Percentiles rank a stretch among this genome's conserved stretches.
phyloP scores from a whole-genome alignment of 2,888 invertebrate species.

The Ypsolopha sequella region DNA sequence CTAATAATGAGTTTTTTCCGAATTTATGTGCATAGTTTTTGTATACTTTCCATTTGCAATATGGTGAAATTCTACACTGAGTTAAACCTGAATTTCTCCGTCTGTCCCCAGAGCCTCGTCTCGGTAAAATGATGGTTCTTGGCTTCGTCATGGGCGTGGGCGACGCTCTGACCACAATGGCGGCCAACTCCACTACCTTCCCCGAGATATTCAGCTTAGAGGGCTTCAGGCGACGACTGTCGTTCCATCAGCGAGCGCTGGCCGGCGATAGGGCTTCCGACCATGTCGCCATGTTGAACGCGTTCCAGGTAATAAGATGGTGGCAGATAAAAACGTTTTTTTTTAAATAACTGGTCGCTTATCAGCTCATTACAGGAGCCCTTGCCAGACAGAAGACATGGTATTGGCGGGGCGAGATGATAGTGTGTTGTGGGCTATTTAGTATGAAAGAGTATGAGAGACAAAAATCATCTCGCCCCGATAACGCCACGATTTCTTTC shows the following conservation, averaged over 20 bases:
- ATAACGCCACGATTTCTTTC: no score
- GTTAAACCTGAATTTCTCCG: not conserved
- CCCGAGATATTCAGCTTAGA: conserved; percentile 93
- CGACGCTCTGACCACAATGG: conserved; percentile 93
- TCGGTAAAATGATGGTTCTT: conserved; percentile 97
- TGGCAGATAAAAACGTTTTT: not conserved
- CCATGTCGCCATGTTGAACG: conserved; percentile 95
- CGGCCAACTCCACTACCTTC: conserved; percentile 95
- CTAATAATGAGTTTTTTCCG: no score
- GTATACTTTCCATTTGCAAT: no score
- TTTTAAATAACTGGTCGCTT: not conserved
- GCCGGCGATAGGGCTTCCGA: conserved; percentile 92
- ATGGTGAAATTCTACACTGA: no score
- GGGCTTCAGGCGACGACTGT: conserved; percentile 79
- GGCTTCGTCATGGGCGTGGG: conserved; percentile 93
- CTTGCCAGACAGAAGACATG: no score
- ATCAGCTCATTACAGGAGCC: no score
- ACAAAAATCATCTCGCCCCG: no score
- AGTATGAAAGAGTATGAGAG: no score
- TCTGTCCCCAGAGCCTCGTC: conserved; percentile 78
- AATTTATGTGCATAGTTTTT: no score
- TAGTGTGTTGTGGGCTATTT: no score
- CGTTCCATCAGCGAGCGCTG: conserved; percentile 86
- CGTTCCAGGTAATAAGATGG: conserved; percentile 75
- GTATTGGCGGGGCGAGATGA: no score